Percentiles rank a stretch among this genome's conserved stretches.
These are phyloP conservation scores for Lepidurus packardi DNA, from an alignment of 1,140 invertebrate species.

Conservation along the genomic window DNA sequence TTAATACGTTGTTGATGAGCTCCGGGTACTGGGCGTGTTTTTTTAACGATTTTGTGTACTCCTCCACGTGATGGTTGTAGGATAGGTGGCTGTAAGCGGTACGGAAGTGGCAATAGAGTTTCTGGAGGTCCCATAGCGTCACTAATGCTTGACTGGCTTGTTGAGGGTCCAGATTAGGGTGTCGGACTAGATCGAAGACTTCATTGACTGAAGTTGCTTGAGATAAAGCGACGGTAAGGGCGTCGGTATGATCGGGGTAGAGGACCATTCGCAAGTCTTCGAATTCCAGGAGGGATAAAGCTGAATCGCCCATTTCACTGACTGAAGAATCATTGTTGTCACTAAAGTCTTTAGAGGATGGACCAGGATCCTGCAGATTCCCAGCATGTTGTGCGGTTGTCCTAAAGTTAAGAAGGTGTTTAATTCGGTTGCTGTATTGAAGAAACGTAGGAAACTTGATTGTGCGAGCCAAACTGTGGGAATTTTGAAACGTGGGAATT, in stretches of 20 bases:
- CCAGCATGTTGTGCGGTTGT: background rate
- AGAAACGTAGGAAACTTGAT: background rate
- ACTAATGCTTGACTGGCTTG: conserved; percentile 38
- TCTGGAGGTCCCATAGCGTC: conserved; percentile 38
- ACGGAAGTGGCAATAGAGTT: conserved; percentile 35
- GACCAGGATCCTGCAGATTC: background rate
- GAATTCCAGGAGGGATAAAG: background rate
- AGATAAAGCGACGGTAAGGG: background rate
- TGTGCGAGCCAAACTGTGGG: background rate
- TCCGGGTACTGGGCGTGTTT: conserved; percentile 35
- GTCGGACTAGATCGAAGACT: conserved; percentile 23
- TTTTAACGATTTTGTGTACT: conserved; percentile 23
- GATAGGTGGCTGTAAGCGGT: conserved; percentile 29
- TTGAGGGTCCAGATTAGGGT: background rate
- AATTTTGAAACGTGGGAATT: background rate
- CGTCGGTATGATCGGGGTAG: conserved; percentile 28
- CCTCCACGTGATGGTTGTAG: conserved; percentile 28
- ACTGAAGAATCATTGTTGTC: background rate
- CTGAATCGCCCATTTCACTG: background rate
- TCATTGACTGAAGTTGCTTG: conserved; percentile 7
- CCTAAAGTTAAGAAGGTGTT: background rate
- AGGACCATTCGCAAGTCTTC: conserved; percentile 21
- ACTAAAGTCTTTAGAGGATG: background rate
- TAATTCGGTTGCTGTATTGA: background rate
- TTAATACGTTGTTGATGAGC: conserved; percentile 31